phyloP scores from a whole-genome alignment of 2,797 vertebrate species.

The Rachycentron canadum region DNA sequence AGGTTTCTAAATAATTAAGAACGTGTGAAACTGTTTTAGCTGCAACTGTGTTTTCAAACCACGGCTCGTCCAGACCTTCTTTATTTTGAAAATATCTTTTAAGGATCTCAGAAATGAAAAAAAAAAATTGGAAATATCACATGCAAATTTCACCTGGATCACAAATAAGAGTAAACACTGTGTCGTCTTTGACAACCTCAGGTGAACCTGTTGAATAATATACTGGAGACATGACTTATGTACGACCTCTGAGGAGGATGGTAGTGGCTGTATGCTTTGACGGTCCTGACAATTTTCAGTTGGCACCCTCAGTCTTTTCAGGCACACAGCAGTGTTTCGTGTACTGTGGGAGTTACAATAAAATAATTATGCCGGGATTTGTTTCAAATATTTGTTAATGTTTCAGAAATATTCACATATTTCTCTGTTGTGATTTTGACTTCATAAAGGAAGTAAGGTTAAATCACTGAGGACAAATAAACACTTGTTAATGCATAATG shows the following conservation, averaged over 20 bases:
- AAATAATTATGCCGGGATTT: constrained; percentile 27
- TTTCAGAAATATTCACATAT: constrained; percentile 1
- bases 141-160: constrained; percentile 31
- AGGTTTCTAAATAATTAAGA: constrained; percentile 49
- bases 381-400: constrained; percentile 10
- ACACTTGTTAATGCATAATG: background rate
- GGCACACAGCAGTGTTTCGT: background rate
- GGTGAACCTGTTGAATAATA: constrained; percentile 74
- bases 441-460: background rate
- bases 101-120: background rate
- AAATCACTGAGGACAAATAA: background rate
- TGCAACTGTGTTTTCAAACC: background rate
- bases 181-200: constrained; percentile 34
- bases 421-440: background rate
- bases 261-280: constrained; percentile 29
- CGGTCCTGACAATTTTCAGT: constrained; percentile 11
- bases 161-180: constrained; percentile 29
- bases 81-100: background rate
- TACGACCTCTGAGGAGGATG: constrained; percentile 53
- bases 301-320: constrained; percentile 24
- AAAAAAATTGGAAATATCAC: background rate
- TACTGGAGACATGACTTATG: constrained; percentile 70
- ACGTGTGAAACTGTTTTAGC: constrained; percentile 2
- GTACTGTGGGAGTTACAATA: constrained; percentile 4
- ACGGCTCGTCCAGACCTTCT: background rate